Conservation (phyloP, 2,113 vertebrate species). For the Bothrops jararaca region DNA sequence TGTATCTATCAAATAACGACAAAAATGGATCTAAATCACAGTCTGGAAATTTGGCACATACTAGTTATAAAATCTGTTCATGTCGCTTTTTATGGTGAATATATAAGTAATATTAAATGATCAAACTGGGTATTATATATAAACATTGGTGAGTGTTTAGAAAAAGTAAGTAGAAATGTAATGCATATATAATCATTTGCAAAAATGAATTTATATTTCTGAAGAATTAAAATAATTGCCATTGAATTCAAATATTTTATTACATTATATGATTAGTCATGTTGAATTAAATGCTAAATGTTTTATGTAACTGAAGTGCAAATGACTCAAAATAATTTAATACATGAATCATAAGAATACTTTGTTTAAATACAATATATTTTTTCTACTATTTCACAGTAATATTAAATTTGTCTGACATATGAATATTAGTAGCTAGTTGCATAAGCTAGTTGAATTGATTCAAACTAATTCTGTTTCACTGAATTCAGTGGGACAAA, state of each 20-base stretch:
- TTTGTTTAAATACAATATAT: background rate
- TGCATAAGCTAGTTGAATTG: background rate
- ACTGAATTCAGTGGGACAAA: background rate
- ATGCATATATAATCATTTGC: background rate
- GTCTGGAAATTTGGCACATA: background rate
- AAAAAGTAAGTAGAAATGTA: background rate
- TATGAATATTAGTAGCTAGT: background rate
- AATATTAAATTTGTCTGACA: background rate
- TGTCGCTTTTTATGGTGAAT: background rate
- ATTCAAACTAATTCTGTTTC: background rate
- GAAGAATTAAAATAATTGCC: background rate
- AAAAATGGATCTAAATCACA: background rate
- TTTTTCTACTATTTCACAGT: background rate
- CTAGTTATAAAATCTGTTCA: background rate
- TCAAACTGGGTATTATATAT: background rate
- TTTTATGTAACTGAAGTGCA: background rate
- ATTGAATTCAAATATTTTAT: background rate
- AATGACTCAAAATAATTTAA: background rate
- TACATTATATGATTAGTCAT: background rate
- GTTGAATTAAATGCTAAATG: background rate
- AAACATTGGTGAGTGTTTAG: background rate
- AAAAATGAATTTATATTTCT: background rate
- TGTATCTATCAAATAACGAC: background rate
- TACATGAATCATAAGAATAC: background rate
- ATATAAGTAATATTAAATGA: background rate